phyloP scores from a whole-genome alignment of 1,140 invertebrate species.

The Camponotus pennsylvanicus region DNA sequence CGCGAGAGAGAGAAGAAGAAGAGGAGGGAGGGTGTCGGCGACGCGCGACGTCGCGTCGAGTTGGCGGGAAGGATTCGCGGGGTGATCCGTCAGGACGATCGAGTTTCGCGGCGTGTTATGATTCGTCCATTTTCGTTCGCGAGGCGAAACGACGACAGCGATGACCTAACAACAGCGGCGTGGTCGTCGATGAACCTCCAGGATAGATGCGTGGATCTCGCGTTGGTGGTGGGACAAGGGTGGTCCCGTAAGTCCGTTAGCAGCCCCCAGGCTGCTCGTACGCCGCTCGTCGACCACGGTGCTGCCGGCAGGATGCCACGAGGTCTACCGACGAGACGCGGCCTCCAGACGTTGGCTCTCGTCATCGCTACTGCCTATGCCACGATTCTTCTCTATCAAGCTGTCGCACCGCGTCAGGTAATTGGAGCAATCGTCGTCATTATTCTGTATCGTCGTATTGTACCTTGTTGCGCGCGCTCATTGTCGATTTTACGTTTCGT shows the following conservation, averaged over 20 bases:
- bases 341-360: conserved; percentile 82
- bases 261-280: conserved; percentile 56
- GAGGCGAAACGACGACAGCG: conserved; percentile 73
- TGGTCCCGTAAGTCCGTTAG: conserved; percentile 39
- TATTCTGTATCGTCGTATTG: background rate
- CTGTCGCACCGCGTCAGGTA: conserved; percentile 87
- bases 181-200: conserved; percentile 72
- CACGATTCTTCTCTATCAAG: conserved; percentile 89
- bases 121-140: conserved; percentile 72
- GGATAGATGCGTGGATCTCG: conserved; percentile 49
- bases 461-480: no score
- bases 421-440: conserved; percentile 29
- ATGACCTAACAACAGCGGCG: conserved; percentile 72
- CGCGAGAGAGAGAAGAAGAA: background rate
- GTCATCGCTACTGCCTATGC: conserved; percentile 87
- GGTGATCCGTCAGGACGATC: no score
- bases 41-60: background rate
- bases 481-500: no score
- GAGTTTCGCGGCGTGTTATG: conserved; percentile 76
- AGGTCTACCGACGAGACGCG: conserved; percentile 81
- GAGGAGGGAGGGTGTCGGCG: background rate
- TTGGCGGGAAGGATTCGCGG: background rate
- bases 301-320: conserved; percentile 81
- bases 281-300: conserved; percentile 29
- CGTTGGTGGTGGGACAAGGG: conserved; percentile 43